phyloP scores from a whole-genome alignment of 2,113 vertebrate species.

The Phycodurus eques region DNA sequence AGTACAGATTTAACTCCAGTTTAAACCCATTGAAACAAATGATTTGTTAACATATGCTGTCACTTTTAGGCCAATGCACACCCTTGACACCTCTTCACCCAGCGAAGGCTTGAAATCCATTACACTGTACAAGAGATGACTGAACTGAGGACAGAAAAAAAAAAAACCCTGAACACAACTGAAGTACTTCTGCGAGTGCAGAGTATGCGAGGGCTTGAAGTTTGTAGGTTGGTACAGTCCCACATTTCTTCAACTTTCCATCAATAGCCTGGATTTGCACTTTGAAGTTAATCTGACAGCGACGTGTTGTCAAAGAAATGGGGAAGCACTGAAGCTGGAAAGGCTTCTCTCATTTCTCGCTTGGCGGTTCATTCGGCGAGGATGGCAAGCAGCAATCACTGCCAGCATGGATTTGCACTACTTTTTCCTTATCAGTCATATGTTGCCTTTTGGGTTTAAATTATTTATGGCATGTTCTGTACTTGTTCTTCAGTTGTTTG shows the following conservation, averaged over 20 bases:
- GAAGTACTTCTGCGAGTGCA: slow-evolving; percentile 19
- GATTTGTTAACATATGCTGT: neutral
- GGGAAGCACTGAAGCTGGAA: slow-evolving; percentile 6
- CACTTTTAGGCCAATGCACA: neutral
- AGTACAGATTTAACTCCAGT: neutral
- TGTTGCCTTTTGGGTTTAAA: slow-evolving; percentile 49
- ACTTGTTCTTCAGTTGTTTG: slow-evolving; percentile 16
- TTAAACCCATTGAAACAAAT: neutral
- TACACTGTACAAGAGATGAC: slow-evolving; percentile 27
- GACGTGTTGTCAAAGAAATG: slow-evolving; percentile 32
- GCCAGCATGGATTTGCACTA: slow-evolving; percentile 59
- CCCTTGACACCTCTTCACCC: neutral
- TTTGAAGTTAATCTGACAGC: slow-evolving; percentile 55
- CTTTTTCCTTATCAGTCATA: slow-evolving; percentile 48
- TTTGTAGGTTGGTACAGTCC: slow-evolving; percentile 31
- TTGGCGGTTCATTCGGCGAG: slow-evolving; percentile 13
- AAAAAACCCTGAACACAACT: neutral
- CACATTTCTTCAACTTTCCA: slow-evolving; percentile 30
- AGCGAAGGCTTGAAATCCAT: slow-evolving; percentile 18
- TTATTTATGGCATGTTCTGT: slow-evolving; percentile 56
- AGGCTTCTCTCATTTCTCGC: slow-evolving; percentile 29
- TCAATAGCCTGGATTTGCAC: slow-evolving; percentile 55
- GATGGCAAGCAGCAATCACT: slow-evolving; percentile 54
- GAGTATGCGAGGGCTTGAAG: slow-evolving; percentile 32
- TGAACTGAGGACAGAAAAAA: slow-evolving; percentile 8